These are phyloP conservation scores for Conus canariensis DNA, from an alignment of 2,888 invertebrate species.

Conservation along the genomic window DNA sequence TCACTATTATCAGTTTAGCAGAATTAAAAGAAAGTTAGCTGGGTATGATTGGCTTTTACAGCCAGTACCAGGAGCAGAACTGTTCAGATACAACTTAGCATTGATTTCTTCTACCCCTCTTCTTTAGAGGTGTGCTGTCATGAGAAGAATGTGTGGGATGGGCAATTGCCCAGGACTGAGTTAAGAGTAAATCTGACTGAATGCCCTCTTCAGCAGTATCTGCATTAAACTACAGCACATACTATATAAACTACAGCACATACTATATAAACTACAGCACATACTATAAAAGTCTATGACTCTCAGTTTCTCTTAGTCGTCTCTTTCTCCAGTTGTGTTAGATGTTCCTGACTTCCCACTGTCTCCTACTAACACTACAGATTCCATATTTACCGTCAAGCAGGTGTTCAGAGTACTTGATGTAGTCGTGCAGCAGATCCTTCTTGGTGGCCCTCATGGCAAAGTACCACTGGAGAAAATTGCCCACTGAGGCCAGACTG, in stretches of 20 bases:
- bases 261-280: not conserved
- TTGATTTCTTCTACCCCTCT: no score
- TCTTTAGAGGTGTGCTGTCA: no score
- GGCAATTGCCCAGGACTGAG: no score
- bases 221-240: not conserved
- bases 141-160: no score
- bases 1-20: no score
- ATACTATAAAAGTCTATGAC: not conserved
- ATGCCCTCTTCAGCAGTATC: no score
- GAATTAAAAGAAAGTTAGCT: no score
- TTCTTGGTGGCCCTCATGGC: constrained; percentile 50
- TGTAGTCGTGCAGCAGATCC: constrained; percentile 25
- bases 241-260: not conserved
- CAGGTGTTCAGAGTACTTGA: not conserved
- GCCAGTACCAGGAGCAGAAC: no score
- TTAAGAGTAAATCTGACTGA: no score
- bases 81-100: no score
- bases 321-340: not conserved
- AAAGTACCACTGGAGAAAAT: constrained; percentile 69
- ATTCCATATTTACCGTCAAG: not conserved
- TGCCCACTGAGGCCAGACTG: constrained; percentile 66
- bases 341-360: not conserved
- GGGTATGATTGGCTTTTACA: no score
- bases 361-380: not conserved
- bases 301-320: no score